These are phyloP conservation scores for Oophaga pumilio DNA, from an alignment of 2,113 vertebrate genomes.

Conservation along the genomic window DNA sequence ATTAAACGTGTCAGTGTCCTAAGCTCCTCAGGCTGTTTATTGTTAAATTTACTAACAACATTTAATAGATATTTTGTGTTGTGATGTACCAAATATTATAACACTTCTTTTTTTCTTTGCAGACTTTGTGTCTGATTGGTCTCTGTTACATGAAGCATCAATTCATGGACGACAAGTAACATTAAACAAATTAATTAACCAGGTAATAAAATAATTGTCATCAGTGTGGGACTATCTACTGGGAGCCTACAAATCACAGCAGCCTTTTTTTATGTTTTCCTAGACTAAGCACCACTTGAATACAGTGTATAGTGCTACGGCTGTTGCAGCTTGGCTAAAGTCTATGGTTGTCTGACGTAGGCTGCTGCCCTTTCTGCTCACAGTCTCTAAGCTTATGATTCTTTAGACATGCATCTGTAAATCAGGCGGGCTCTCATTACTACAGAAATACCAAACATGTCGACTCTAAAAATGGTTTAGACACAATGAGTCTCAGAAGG, in stretches of 20 bases:
- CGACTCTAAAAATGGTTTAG: too few species aligned
- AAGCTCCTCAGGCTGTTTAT: too few species aligned
- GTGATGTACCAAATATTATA: background rate
- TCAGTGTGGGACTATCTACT: background rate
- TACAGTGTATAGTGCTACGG: background rate
- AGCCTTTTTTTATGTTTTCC: background rate
- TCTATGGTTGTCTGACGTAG: too few species aligned
- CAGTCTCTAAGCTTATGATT: too few species aligned
- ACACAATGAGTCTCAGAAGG: too few species aligned
- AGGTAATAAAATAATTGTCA: constrained; percentile 70
- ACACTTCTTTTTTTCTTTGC: constrained; percentile 47
- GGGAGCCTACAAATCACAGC: background rate
- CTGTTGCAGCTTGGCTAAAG: background rate
- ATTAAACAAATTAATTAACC: constrained; percentile 77
- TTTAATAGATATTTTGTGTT: background rate
- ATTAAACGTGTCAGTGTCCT: too few species aligned
- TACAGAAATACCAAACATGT: too few species aligned
- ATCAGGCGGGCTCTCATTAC: too few species aligned
- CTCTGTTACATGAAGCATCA: constrained; percentile 84
- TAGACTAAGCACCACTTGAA: background rate
- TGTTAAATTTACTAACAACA: too few species aligned
- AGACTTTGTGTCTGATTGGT: constrained; percentile 84
- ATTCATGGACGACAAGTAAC: constrained; percentile 76
- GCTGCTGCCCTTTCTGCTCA: too few species aligned
- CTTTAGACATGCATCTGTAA: too few species aligned